phyloP scores from a whole-genome alignment of 2,797 vertebrate genomes.

The Coregonus sp. region DNA sequence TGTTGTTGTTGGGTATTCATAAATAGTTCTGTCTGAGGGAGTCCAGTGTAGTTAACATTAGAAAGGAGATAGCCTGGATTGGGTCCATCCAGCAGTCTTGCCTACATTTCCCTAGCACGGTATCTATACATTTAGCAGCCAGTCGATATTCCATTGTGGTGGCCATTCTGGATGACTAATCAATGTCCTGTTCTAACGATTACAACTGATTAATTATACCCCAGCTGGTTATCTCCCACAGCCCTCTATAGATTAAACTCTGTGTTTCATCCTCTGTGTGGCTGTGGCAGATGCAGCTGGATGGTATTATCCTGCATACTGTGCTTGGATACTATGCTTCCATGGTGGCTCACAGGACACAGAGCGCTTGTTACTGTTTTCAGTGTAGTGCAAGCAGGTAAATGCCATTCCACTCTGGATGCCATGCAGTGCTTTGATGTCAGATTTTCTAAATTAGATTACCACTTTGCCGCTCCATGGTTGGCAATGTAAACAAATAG shows the following conservation, averaged over 20 bases:
- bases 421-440: too few species aligned
- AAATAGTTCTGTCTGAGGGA: constrained; percentile 5
- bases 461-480: neutral
- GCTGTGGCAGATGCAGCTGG: neutral
- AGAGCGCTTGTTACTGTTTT: neutral
- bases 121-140: neutral
- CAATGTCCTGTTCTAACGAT: neutral
- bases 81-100: neutral
- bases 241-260: neutral
- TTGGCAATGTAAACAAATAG: too few species aligned
- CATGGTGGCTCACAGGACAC: neutral
- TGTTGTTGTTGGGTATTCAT: constrained; percentile 1
- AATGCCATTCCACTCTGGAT: neutral
- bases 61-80: neutral
- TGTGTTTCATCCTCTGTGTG: neutral
- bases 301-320: neutral
- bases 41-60: neutral
- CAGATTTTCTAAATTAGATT: neutral
- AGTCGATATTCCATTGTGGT: constrained; percentile 20
- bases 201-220: neutral
- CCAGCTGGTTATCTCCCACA: constrained; percentile 16
- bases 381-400: neutral
- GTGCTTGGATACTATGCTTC: neutral
- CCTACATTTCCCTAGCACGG: neutral
- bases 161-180: constrained; percentile 17